Base-by-base conservation (phyloP, 2,113 vertebrate species). In the Sebastes schlegelii region DNA sequence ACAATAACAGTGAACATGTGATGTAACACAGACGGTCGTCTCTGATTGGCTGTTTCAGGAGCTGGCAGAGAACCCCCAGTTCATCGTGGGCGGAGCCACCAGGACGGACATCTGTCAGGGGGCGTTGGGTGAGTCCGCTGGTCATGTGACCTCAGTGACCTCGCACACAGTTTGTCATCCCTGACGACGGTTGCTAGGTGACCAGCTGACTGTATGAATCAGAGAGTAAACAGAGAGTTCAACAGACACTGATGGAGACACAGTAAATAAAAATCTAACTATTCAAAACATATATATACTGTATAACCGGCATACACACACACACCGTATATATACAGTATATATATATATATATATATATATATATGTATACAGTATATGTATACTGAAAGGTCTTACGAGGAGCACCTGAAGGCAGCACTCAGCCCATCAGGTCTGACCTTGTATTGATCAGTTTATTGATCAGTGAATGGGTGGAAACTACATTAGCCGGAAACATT, bases 61-160 rank as follows among this genome's bases (percentile, higher is more conserved):
- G 23, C 76, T 98, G 49, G 90, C 86, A 92, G 93, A 85, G 89
- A 92, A 88, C 51, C 95, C 96, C 34, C 88, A 95, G 87, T 98
- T 98, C 80, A 97, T 98, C 42, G 34, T 95, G 43, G 96, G 92
- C 14, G 97, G 96, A 94, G 96, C 97, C 75, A 97, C 95, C 1
- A 93, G 95, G 77, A 96, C 95, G 2, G 97, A 98, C 82, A 93
- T 98, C 92, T 92, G 96, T 74, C 97, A 98, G 86, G 97, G 97
- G 5, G 89, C 66, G 1, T 92, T 98, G 13, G 96, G 97, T 98
- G 89, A 64, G 58, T 60, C 21, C 11, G 10, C 57, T 26, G 23
- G 57, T 26, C 58, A 60, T 14, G 21, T 60, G 58, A 60, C 54
- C 48, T 49, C 48, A 49, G 26, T 26, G 26, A 26, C 26, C 26